Evolutionary conservation across 2,797 vertebrate genomes (phyloP).

Genomic region (Triplophysa yarkandensis): DNA sequence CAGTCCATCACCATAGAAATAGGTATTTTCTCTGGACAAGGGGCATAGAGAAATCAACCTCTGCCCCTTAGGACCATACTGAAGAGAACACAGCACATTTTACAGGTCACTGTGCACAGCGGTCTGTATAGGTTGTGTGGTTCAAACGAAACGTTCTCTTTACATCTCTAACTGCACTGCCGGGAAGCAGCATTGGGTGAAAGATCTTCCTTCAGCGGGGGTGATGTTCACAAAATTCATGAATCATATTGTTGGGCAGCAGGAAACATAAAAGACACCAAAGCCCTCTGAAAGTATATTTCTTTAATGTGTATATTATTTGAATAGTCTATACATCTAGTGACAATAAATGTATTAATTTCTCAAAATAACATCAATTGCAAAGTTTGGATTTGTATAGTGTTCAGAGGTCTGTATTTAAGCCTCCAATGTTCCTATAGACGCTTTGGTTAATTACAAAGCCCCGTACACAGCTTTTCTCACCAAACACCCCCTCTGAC

Average conservation of each 20-base stretch:
- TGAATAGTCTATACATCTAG: not conserved
- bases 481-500: slow-evolving; percentile 8
- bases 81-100: slow-evolving; percentile 21
- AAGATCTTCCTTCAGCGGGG: slow-evolving; percentile 2
- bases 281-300: not conserved
- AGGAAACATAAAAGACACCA: not conserved
- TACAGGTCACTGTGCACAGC: slow-evolving; percentile 40
- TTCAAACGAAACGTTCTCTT: slow-evolving; percentile 26
- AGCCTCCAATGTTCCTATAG: not conserved
- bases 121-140: slow-evolving; percentile 6
- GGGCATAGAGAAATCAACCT: slow-evolving; percentile 27
- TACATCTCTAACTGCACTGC: slow-evolving; percentile 29
- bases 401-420: not conserved
- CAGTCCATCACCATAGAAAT: slow-evolving; percentile 14
- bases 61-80: slow-evolving; percentile 29
- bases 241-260: slow-evolving; percentile 7
- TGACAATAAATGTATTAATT: not conserved
- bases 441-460: slow-evolving; percentile 27
- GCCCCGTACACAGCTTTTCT: slow-evolving; percentile 18
- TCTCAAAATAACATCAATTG: not conserved
- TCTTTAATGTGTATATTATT: not conserved
- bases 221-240: slow-evolving; percentile 15
- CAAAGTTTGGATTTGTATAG: not conserved
- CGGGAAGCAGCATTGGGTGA: slow-evolving; percentile 20
- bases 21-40: slow-evolving; percentile 18